A percentile compares a stretch with the other conserved stretches of the same genome.
Evolutionary conservation across 2,113 vertebrate species (phyloP).

Genomic region (Catharus bicknelli): DNA sequence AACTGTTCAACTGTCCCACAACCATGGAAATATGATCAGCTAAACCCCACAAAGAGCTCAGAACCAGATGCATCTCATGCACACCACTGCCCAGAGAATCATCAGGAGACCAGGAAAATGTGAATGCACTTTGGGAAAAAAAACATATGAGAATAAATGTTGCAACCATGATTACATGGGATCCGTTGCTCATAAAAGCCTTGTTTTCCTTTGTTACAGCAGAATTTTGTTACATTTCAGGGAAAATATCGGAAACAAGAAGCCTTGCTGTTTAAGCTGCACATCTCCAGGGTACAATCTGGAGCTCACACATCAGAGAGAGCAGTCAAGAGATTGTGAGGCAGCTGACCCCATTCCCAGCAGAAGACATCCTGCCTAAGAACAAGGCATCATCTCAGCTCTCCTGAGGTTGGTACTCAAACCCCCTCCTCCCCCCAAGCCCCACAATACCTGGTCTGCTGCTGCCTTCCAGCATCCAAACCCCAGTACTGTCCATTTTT

Average conservation of each 20-base stretch:
- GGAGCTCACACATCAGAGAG: background rate
- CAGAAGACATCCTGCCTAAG: background rate
- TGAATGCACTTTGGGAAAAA: background rate
- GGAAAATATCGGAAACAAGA: background rate
- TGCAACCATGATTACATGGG: background rate
- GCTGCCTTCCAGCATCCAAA: background rate
- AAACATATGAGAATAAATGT: accelerated
- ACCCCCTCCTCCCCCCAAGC: background rate
- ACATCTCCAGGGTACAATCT: background rate
- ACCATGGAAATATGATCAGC: background rate
- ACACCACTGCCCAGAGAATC: background rate
- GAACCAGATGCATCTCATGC: background rate
- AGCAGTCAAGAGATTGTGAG: background rate
- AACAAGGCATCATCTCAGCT: background rate
- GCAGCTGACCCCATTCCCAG: background rate
- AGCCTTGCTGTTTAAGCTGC: background rate
- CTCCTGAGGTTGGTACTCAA: background rate
- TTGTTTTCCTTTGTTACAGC: background rate
- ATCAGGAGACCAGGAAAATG: background rate
- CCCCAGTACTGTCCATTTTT: background rate
- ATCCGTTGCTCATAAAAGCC: background rate
- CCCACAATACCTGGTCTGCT: background rate
- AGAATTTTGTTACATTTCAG: background rate
- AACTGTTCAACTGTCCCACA: background rate
- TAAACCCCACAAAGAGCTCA: background rate